These are phyloP conservation scores for Strigamia transsilvanica DNA, from an alignment of 2,888 invertebrate genomes.

Conservation along the genomic window DNA sequence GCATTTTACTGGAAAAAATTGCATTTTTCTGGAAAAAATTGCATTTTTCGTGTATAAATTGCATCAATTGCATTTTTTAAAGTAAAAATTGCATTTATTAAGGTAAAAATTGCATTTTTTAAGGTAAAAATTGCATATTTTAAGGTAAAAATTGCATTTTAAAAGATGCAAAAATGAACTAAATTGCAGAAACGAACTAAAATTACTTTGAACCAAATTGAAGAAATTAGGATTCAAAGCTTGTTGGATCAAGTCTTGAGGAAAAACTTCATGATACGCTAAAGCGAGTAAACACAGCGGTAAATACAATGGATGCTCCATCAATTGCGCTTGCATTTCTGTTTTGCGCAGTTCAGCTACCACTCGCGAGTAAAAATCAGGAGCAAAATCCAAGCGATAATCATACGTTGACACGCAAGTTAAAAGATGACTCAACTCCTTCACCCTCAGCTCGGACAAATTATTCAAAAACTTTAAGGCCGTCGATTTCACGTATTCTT, in stretches of 20 bases:
- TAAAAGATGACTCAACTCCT: slow-evolving; percentile 15
- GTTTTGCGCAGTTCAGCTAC: neutral
- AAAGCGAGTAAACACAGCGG: neutral
- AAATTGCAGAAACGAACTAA: neutral
- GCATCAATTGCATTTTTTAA: neutral
- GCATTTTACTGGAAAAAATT: too few relatives aligned
- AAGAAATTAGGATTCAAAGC: neutral
- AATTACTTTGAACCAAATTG: slow-evolving; percentile 2
- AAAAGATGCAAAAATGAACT: neutral
- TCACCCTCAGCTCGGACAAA: neutral
- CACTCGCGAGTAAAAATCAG: neutral
- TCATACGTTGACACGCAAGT: neutral
- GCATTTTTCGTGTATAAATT: too few relatives aligned
- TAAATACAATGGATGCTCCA: neutral
- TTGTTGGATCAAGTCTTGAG: neutral
- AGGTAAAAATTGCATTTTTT: neutral
- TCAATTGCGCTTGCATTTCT: neutral
- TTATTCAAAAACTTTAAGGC: neutral
- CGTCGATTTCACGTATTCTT: neutral
- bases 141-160: neutral
- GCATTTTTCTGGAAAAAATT: too few relatives aligned
- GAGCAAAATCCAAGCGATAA: neutral
- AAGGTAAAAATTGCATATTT: neutral
- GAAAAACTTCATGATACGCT: slow-evolving; percentile 7
- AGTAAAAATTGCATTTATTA: neutral